phyloP scores from a whole-genome alignment of 2,797 vertebrate species.

The Pelodytes ibericus region DNA sequence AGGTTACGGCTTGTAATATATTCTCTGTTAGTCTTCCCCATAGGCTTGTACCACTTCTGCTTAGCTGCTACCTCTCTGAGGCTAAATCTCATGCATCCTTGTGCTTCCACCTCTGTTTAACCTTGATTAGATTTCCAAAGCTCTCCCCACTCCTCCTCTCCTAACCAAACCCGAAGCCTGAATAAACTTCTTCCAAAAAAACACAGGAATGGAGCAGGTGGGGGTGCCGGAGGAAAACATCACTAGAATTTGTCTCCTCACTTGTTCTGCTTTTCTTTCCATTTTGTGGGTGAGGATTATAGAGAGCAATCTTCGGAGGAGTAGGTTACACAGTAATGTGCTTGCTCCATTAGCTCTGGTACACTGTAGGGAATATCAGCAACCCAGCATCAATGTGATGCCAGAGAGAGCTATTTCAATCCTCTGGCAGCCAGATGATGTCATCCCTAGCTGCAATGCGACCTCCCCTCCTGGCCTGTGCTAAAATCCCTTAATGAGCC shows the following conservation, averaged over 20 bases:
- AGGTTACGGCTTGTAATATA: neutral
- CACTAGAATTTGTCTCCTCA: conserved; percentile 50
- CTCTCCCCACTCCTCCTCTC: neutral
- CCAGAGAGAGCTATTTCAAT: conserved; percentile 42
- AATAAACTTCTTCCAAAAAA: conserved; percentile 3
- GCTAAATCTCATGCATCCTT: neutral
- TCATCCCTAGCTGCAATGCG: conserved; percentile 31
- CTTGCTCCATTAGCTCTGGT: conserved; percentile 53
- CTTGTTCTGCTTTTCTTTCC: conserved; percentile 23
- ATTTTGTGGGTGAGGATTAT: conserved; percentile 46
- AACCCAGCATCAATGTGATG: conserved; percentile 14
- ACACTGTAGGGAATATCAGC: conserved; percentile 45
- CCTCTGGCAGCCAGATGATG: conserved; percentile 43
- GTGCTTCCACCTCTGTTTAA: conserved; percentile 26
- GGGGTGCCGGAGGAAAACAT: neutral
- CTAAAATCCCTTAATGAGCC: conserved; percentile 26
- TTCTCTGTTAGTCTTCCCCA: neutral
- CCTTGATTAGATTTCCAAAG: conserved; percentile 36
- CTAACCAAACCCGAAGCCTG: conserved; percentile 7
- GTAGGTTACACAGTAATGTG: conserved; percentile 35
- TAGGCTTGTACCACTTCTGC: neutral
- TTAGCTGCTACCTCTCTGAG: neutral
- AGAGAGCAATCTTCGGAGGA: conserved; percentile 45
- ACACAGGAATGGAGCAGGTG: neutral
- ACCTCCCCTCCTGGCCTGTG: conserved; percentile 41